Conservation (phyloP, 2,888 invertebrate species). For the Trilocha varians region DNA sequence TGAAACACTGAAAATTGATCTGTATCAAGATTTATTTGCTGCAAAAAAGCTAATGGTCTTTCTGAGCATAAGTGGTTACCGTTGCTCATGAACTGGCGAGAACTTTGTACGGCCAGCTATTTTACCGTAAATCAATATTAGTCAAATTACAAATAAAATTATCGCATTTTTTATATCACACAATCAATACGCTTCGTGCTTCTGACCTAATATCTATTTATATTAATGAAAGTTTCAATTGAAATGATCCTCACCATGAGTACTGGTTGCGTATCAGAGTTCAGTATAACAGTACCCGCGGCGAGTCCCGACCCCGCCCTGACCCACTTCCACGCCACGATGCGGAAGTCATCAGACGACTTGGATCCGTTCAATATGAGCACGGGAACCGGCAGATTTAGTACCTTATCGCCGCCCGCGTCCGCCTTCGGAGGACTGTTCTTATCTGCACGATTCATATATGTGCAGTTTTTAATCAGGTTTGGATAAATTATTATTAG, state of each 20-base stretch:
- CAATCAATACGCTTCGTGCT: not conserved
- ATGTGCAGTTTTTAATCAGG: not conserved
- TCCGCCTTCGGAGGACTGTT: slow-evolving; percentile 92
- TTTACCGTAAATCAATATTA: too few species aligned
- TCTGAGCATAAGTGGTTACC: too few species aligned
- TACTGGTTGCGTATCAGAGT: slow-evolving; percentile 83
- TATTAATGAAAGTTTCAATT: not conserved
- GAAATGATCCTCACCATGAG: slow-evolving; percentile 56
- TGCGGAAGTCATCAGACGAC: slow-evolving; percentile 90
- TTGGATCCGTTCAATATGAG: slow-evolving; percentile 87
- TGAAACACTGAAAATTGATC: too few species aligned
- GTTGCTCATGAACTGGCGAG: too few species aligned
- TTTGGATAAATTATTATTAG: not conserved
- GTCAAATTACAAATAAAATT: too few species aligned
- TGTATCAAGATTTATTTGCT: too few species aligned
- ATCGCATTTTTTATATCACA: too few species aligned
- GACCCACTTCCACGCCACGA: slow-evolving; percentile 88
- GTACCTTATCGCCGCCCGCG: slow-evolving; percentile 88
- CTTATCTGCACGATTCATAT: slow-evolving; percentile 75
- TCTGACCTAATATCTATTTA: not conserved
- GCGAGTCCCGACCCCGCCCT: slow-evolving; percentile 85
- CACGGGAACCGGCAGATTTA: slow-evolving; percentile 82
- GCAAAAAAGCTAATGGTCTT: too few species aligned
- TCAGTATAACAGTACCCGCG: slow-evolving; percentile 84
- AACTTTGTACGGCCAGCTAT: too few species aligned